Conservation (phyloP, 1,140 invertebrate species). For the Drosophila santomea region DNA sequence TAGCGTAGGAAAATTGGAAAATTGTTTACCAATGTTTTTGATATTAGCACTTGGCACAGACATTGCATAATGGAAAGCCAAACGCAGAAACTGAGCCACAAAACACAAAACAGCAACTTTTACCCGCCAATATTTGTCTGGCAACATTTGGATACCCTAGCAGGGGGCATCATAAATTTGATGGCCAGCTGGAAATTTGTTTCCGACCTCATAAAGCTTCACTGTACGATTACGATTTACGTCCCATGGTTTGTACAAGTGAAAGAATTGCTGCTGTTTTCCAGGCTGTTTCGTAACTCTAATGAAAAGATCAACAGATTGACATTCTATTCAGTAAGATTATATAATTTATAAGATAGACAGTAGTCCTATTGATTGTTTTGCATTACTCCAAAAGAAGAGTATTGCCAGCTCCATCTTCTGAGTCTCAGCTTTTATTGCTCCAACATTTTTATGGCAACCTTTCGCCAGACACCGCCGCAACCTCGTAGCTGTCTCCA, state of each 20-base stretch:
- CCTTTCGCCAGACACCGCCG: conserved; percentile 63
- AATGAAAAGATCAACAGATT: not conserved
- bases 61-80: conserved; percentile 57
- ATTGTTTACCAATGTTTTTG: conserved; percentile 53
- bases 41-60: conserved; percentile 63
- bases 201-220: not conserved
- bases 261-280: not conserved
- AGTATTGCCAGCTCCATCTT: not conserved
- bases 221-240: not conserved
- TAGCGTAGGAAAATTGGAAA: conserved; percentile 35
- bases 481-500: conserved; percentile 37
- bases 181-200: not conserved
- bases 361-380: too few species aligned
- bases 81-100: conserved; percentile 40
- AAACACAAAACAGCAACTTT: conserved; percentile 58
- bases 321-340: not conserved
- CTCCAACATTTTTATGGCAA: conserved; percentile 44
- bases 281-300: not conserved
- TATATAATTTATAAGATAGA: too few species aligned
- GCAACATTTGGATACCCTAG: conserved; percentile 46
- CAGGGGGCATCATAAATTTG: conserved; percentile 2
- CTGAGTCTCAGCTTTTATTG: too few species aligned
- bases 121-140: conserved; percentile 68
- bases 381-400: not conserved
- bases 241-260: too few species aligned